These are phyloP conservation scores for Drosophila macrospina DNA, from an alignment of 2,888 invertebrate species.

Conservation along the genomic window DNA sequence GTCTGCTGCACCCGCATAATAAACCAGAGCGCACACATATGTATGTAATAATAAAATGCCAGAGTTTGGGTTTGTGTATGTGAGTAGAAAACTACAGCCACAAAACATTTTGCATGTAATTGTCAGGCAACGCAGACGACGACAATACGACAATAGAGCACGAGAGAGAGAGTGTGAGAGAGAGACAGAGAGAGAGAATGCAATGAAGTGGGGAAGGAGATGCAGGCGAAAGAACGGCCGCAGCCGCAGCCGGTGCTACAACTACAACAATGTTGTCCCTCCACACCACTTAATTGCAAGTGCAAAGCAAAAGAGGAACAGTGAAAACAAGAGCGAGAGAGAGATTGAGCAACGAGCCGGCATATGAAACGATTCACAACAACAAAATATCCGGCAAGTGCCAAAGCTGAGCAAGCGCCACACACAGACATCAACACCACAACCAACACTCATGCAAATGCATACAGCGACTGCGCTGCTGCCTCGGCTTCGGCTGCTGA, in stretches of 20 bases:
- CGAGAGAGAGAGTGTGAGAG: not conserved
- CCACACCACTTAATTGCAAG: slow-evolving; percentile 37
- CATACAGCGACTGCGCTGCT: slow-evolving; percentile 44
- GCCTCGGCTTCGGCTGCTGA: slow-evolving; percentile 28
- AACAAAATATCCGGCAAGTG: slow-evolving; percentile 74
- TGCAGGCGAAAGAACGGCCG: slow-evolving; percentile 25
- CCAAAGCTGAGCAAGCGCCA: slow-evolving; percentile 73
- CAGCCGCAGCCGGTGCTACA: not conserved
- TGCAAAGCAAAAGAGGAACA: slow-evolving; percentile 35
- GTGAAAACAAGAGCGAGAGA: slow-evolving; percentile 14
- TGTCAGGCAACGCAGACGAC: slow-evolving; percentile 44
- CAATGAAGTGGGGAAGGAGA: not conserved
- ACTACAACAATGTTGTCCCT: slow-evolving; percentile 37
- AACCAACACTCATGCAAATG: slow-evolving; percentile 20
- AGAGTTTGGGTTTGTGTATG: slow-evolving; percentile 12
- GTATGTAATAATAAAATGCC: slow-evolving; percentile 14
- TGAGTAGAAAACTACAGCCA: slow-evolving; percentile 38
- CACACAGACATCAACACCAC: slow-evolving; percentile 56
- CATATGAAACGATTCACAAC: slow-evolving; percentile 61
- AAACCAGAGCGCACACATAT: slow-evolving; percentile 59
- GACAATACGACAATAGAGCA: slow-evolving; percentile 56
- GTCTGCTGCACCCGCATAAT: slow-evolving; percentile 68
- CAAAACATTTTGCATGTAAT: slow-evolving; percentile 61
- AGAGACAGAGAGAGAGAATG: too few relatives aligned
- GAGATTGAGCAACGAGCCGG: slow-evolving; percentile 50